These are phyloP conservation scores for Phalloptychus januarius DNA, from an alignment of 2,797 vertebrate species.

Conservation along the genomic window DNA sequence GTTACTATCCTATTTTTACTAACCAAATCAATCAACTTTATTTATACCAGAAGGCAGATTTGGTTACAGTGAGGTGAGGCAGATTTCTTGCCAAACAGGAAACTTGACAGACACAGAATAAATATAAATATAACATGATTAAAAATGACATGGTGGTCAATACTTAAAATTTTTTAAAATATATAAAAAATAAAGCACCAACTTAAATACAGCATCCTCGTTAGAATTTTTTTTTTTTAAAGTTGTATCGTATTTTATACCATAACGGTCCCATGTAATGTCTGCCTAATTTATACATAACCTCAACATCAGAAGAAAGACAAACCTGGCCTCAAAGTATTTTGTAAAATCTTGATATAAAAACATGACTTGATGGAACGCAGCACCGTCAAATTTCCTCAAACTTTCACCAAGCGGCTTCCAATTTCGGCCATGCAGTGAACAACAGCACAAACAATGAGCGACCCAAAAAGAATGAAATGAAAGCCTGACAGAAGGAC, in stretches of 20 bases:
- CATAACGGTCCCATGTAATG: not conserved
- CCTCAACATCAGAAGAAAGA: not conserved
- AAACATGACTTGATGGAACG: not conserved
- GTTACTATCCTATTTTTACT: no score
- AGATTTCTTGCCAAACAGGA: no score
- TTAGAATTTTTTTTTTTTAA: no score
- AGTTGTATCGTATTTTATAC: not conserved
- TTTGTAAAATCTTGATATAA: not conserved
- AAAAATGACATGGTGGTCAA: no score
- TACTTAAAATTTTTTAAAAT: no score
- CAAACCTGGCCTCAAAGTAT: not conserved
- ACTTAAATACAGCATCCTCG: no score
- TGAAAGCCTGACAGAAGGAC: not conserved
- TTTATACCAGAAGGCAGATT: no score
- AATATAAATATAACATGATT: no score
- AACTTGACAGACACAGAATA: no score
- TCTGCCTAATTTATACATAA: not conserved
- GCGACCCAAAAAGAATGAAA: not conserved
- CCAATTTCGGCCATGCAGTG: not conserved
- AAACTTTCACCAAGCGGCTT: not conserved
- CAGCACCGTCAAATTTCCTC: not conserved
- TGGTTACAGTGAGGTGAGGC: no score
- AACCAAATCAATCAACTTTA: no score
- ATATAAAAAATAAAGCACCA: no score
- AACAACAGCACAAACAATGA: not conserved